Evolutionary conservation across 1,140 invertebrate species (phyloP), one percentile per base, ranked within the genome.

Genomic region (Achroia grisella): DNA sequence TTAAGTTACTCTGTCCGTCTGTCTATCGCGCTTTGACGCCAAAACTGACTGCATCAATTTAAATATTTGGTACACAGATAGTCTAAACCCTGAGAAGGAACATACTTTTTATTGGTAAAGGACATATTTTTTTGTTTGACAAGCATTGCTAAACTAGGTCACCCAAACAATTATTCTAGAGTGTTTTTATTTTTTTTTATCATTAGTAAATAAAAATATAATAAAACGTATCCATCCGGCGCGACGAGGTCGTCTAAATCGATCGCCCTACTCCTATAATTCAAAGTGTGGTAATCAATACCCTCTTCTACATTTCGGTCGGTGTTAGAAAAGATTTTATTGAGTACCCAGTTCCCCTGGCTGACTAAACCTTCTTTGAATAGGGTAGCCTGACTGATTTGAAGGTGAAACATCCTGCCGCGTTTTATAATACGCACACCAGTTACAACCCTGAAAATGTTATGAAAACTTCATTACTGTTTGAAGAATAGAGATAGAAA

Each of bases 191-290:
- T n/a, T n/a, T n/a, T n/a, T n/a, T n/a, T n/a, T n/a, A n/a, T n/a
- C n/a, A n/a, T n/a, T n/a, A n/a, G n/a, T n/a, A n/a, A n/a, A n/a
- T n/a, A n/a, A n/a, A n/a, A n/a, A n/a, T n/a, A n/a, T n/a, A n/a
- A 95, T 36, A 94, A 56, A 35, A 93, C 87, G 66, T 90, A 87
- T 57, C 87, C 79, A 1, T 70, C 56, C 0, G 89, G 88, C 4
- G 89, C 89, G 10, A 89, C 80, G 9, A 96, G 81, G 62, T 94
- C 93, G 65, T 96, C 95, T 48, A 96, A 80, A 78, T 97, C 95
- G 0, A 97, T 82, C 0, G 90, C 91, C 43, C 94, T 80, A 54
- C 89, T 89, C 52, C 94, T 92, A 78, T 91, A 95, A 4, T 88
- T 89, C 10, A 96, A 62, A 2, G 88, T 93, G 56, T 94, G 92